Base-by-base conservation (phyloP, 2,888 invertebrate genomes). In the Drosophila eohydei region DNA sequence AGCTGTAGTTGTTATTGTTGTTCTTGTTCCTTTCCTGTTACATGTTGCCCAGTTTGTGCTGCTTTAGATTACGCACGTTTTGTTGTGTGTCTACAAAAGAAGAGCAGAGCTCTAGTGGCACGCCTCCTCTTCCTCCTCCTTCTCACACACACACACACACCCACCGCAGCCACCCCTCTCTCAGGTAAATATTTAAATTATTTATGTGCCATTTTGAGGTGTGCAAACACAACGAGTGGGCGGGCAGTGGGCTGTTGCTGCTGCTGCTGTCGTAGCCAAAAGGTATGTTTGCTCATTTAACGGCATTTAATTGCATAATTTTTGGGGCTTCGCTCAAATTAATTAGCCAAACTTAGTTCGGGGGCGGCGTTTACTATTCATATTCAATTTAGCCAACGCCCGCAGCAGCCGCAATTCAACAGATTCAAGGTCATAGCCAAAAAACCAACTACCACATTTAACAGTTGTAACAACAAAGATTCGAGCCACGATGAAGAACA, bases 241-340 rank as follows among this genome's bases (percentile, higher is more conserved):
- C 48, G n/a, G 16, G 11, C 9, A n/a, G 30, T 12, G 8, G 41
- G 16, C 21, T 14, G 26, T 8, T 14, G 58, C 8, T 4, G 2
- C 2, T n/a, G 36, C 32, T 14, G 38, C 48, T 54, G 62, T 54
- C 60, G 52, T 67, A 71, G 32, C 56, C 56, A 34, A 56, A 56
- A 43, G 41, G 70, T 64, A 65, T 84, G 82, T 84, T 84, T 84
- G 89, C 79, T 72, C 88, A 88, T 84, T 86, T 81, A 63, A 74
- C 71, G 71, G 74, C 65, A 74, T 74, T 88, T 85, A 88, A 86
- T 86, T 86, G 88, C 88, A 86, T 86, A 86, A 88, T 90, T 86
- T 88, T 64, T 65, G 51, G n/a, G 28, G n/a, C 30, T 58, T 57
- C 48, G 54, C 66, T 60, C 67, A 54, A 78, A 77, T 78, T 78